phyloP scores from a whole-genome alignment of 2,113 vertebrate genomes.

The Brienomyrus brachyistius region DNA sequence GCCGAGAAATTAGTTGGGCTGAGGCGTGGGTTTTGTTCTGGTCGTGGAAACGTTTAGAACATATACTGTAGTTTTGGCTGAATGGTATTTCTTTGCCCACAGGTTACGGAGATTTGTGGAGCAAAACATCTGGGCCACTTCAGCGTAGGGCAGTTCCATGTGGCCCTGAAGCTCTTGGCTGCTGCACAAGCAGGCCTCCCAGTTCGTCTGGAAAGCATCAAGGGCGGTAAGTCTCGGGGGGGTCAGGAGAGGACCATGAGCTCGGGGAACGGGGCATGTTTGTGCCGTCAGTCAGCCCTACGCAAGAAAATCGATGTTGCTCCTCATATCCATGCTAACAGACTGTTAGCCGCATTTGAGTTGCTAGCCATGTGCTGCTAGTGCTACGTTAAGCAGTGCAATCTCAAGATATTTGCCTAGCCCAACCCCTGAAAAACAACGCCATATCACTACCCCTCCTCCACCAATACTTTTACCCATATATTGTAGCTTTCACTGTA shows the following conservation, averaged over 20 bases:
- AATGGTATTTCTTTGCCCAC: slow-evolving; percentile 30
- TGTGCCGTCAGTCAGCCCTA: not conserved
- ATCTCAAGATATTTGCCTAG: not conserved
- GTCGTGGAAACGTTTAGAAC: not conserved
- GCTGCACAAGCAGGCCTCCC: slow-evolving; percentile 81
- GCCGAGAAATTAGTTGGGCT: not conserved
- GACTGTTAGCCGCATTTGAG: not conserved
- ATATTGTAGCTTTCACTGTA: not conserved
- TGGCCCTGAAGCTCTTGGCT: slow-evolving; percentile 86
- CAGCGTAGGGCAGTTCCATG: slow-evolving; percentile 79
- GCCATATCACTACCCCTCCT: not conserved
- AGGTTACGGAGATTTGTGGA: slow-evolving; percentile 89
- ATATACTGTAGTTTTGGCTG: not conserved
- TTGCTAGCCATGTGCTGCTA: not conserved
- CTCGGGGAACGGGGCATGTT: not conserved
- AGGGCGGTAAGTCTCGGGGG: slow-evolving; percentile 70
- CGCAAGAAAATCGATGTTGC: not conserved
- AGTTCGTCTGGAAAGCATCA: slow-evolving; percentile 76
- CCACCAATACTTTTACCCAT: not conserved
- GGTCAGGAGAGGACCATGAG: not conserved
- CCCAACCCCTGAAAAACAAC: not conserved
- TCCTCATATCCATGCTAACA: not conserved
- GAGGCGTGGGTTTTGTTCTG: not conserved
- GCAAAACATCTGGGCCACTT: slow-evolving; percentile 87
- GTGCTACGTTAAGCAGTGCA: not conserved